Conservation (phyloP, 1,140 invertebrate genomes). For the Drosophila lowei region DNA sequence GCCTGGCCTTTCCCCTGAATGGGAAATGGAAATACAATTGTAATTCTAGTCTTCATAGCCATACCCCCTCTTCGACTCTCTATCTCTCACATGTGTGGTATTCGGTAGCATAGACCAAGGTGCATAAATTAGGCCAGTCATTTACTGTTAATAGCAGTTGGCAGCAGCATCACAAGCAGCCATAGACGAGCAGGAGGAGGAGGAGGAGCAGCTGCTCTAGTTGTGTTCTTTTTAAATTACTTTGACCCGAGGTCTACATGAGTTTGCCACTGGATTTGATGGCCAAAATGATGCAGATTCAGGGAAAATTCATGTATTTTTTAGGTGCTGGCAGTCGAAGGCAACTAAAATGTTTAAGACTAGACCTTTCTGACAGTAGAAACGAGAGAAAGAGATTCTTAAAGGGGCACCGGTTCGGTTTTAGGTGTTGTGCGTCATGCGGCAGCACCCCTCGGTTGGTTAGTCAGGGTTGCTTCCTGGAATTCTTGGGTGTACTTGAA, state of each 20-base stretch:
- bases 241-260: slow-evolving; percentile 11
- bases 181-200: slow-evolving; percentile 21
- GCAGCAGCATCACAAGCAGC: slow-evolving; percentile 11
- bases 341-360: too few relatives aligned
- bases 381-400: too few relatives aligned
- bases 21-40: slow-evolving; percentile 49
- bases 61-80: too few relatives aligned
- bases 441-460: too few relatives aligned
- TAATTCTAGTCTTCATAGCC: slow-evolving; percentile 13
- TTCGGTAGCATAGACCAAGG: slow-evolving; percentile 26
- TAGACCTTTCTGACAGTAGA: too few relatives aligned
- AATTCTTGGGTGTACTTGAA: too few relatives aligned
- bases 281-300: too few relatives aligned
- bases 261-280: background rate
- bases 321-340: too few relatives aligned
- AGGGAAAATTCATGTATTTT: too few relatives aligned
- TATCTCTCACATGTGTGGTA: slow-evolving; percentile 8
- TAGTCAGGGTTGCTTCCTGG: too few relatives aligned
- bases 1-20: slow-evolving; percentile 43
- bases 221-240: slow-evolving; percentile 69
- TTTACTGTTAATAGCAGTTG: slow-evolving; percentile 73
- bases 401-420: too few relatives aligned
- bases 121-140: slow-evolving; percentile 75
- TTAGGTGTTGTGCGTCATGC: too few relatives aligned
- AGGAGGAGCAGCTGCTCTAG: slow-evolving; percentile 33